Conservation (phyloP, 2,797 vertebrate species). For the Oreonectes daqikongensis region DNA sequence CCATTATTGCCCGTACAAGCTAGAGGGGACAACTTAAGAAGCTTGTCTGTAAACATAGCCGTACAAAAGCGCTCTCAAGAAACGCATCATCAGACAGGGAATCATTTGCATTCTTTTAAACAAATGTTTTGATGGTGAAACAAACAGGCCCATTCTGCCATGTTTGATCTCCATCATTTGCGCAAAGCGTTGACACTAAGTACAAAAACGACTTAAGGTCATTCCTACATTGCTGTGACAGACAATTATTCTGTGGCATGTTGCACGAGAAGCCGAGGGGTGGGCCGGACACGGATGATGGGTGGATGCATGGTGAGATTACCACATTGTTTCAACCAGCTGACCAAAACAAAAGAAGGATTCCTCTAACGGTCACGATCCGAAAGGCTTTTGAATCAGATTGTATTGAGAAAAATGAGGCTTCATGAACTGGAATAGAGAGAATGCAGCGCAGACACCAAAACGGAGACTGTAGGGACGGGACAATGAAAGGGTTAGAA, state of each 20-base stretch:
- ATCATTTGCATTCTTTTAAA: conserved; percentile 57
- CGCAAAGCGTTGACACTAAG: conserved; percentile 34
- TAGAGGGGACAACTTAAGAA: conserved; percentile 67
- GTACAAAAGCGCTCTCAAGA: conserved; percentile 52
- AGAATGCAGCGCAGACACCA: conserved; percentile 1
- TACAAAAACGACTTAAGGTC: conserved; percentile 45
- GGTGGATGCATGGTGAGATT: conserved; percentile 31
- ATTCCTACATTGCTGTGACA: conserved; percentile 32
- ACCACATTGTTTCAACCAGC: conserved; percentile 3
- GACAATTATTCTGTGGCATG: conserved; percentile 34
- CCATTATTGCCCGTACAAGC: conserved; percentile 69
- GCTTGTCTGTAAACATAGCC: conserved; percentile 69
- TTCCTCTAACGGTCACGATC: conserved; percentile 21
- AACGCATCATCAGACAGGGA: conserved; percentile 47
- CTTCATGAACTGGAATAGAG: conserved; percentile 21
- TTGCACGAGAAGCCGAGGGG: conserved; percentile 23
- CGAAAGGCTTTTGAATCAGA: conserved; percentile 35
- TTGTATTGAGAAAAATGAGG: conserved; percentile 21
- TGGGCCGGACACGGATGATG: conserved; percentile 31
- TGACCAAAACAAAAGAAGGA: conserved; percentile 31
- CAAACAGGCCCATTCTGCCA: conserved; percentile 29
- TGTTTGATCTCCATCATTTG: conserved; percentile 45
- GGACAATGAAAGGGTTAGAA: conserved; percentile 2
- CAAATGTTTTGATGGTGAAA: conserved; percentile 42
- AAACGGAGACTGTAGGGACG: conserved; percentile 10